Percentiles rank a stretch among this genome's conserved stretches.
Evolutionary conservation across 2,113 vertebrate species (phyloP).

Genomic region (Brachypteracias leptosomus): DNA sequence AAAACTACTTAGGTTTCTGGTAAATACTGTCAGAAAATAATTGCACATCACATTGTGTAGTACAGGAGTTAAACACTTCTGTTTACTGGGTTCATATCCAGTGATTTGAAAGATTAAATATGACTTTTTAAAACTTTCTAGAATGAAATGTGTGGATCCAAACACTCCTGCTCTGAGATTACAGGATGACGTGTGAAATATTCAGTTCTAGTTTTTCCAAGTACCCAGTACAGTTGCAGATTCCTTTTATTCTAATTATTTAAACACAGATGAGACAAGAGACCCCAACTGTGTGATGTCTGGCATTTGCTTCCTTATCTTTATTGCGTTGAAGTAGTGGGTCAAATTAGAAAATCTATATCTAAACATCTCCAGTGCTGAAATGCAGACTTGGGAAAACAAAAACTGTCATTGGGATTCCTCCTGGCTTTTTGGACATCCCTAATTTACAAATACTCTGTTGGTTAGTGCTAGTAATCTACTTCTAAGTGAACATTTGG

Average conservation of each 20-base stretch:
- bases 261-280: neutral
- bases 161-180: neutral
- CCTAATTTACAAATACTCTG: neutral
- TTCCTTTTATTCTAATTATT: neutral
- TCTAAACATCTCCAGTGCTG: neutral
- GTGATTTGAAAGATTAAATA: neutral
- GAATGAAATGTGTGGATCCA: neutral
- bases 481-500: neutral
- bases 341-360: neutral
- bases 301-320: neutral
- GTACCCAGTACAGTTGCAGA: neutral
- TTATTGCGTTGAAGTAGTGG: neutral
- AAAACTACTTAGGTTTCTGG: neutral
- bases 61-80: neutral
- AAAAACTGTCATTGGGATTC: neutral
- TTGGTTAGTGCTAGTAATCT: neutral
- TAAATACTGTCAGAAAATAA: conserved; percentile 47
- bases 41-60: neutral
- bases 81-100: neutral
- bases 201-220: neutral
- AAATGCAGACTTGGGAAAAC: neutral
- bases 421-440: neutral
- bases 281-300: neutral
- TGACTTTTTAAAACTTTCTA: neutral
- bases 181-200: neutral